Conservation (phyloP, 2,113 vertebrate species). For the Ophthalmolycus amberensis region DNA sequence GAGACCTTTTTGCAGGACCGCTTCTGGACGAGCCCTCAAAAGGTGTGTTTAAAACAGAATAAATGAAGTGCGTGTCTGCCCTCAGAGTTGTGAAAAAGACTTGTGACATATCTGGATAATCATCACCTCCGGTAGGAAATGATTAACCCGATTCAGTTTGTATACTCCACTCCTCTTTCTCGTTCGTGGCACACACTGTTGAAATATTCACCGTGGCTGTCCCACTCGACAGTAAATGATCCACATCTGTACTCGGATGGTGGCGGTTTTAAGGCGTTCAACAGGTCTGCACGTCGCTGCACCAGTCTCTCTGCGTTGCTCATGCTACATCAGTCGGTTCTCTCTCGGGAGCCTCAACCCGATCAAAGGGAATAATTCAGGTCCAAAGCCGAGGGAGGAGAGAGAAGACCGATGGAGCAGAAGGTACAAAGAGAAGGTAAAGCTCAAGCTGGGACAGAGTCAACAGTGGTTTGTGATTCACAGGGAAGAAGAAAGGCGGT, state of each 20-base stretch:
- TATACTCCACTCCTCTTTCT: neutral
- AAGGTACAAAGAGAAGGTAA: constrained; percentile 69
- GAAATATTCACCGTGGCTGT: neutral
- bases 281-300: constrained; percentile 50
- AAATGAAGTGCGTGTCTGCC: neutral
- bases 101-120: neutral
- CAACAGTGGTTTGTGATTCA: constrained; percentile 50
- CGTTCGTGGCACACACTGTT: neutral
- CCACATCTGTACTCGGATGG: neutral
- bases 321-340: constrained; percentile 30
- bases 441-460: constrained; percentile 58
- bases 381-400: constrained; percentile 51
- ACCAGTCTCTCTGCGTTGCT: constrained; percentile 38
- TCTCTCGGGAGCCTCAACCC: constrained; percentile 52
- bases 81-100: neutral
- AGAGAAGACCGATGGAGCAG: constrained; percentile 52
- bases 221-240: neutral
- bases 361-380: constrained; percentile 85
- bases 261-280: constrained; percentile 17
- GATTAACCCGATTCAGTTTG: neutral
- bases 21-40: neutral
- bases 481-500: neutral
- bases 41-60: neutral
- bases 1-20: neutral
- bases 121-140: neutral